phyloP scores from a whole-genome alignment of 2,888 invertebrate species.

The Eupelmus urozonus region DNA sequence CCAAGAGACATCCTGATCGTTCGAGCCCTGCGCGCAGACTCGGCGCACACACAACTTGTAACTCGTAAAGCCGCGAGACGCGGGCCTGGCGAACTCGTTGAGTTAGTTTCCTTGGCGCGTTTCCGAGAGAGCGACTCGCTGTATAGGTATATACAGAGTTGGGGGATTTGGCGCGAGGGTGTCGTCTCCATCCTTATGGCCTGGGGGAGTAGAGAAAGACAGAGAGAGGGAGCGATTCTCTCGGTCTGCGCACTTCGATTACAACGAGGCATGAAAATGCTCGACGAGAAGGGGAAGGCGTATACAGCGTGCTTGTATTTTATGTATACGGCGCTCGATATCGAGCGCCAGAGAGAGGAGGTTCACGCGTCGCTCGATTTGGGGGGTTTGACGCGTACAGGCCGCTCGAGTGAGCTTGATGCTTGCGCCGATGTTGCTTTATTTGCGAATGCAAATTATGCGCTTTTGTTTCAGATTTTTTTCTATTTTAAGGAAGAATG shows the following conservation, averaged over 20 bases:
- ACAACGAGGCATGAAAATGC: constrained; percentile 51
- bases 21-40: not conserved
- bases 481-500: too few relatives aligned
- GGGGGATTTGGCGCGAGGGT: not conserved
- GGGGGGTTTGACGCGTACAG: constrained; percentile 3
- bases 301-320: constrained; percentile 23
- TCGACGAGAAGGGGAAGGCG: not conserved
- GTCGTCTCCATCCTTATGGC: constrained; percentile 27
- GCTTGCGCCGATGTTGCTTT: too few relatives aligned
- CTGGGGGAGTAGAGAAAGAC: not conserved
- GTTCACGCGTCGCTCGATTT: not conserved
- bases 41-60: constrained; percentile 47
- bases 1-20: constrained; percentile 1
- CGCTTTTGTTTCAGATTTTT: too few relatives aligned
- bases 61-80: constrained; percentile 56
- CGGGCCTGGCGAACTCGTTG: constrained; percentile 3
- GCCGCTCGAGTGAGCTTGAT: too few relatives aligned
- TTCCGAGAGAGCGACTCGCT: not conserved
- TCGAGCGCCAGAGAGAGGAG: not conserved
- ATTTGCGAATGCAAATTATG: too few relatives aligned
- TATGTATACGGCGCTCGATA: not conserved
- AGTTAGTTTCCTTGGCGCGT: constrained; percentile 43
- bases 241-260: constrained; percentile 22
- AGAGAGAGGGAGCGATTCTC: not conserved
- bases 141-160: not conserved